Conservation (phyloP, 1,140 invertebrate genomes). For the Hylaeus volcanicus region DNA sequence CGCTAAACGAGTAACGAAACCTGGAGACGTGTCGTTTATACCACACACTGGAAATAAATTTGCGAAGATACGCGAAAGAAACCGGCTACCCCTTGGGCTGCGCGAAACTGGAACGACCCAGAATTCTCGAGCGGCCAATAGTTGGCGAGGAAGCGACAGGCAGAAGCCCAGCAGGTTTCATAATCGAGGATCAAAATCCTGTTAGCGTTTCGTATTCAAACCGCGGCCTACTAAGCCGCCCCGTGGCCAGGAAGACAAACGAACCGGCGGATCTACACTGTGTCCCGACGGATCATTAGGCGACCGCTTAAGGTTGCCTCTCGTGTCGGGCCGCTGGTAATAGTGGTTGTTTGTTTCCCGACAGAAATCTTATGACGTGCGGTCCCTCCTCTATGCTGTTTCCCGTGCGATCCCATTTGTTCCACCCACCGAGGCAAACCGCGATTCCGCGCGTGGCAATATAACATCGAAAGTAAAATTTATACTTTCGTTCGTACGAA, state of each 20-base stretch:
- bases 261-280: constrained; percentile 57
- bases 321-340: constrained; percentile 41
- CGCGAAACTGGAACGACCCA: too few relatives aligned
- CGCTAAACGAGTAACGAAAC: too few relatives aligned
- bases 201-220: constrained; percentile 46
- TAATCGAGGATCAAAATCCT: constrained; percentile 41
- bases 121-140: too few relatives aligned
- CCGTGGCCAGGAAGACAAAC: constrained; percentile 42
- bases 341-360: constrained; percentile 63
- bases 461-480: constrained; percentile 58
- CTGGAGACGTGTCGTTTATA: too few relatives aligned
- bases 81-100: too few relatives aligned
- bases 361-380: constrained; percentile 65
- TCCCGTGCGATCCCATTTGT: constrained; percentile 62
- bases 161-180: not conserved
- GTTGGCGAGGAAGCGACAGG: not conserved
- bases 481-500: constrained; percentile 51
- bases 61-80: too few relatives aligned
- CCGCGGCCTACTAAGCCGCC: constrained; percentile 19
- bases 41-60: constrained; percentile 42
- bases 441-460: constrained; percentile 38
- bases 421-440: constrained; percentile 57
- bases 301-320: constrained; percentile 56
- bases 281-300: constrained; percentile 53
- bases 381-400: constrained; percentile 63